Evolutionary conservation across 2,888 invertebrate genomes (phyloP).

Genomic region (Rhopalosiphum nymphaeae): DNA sequence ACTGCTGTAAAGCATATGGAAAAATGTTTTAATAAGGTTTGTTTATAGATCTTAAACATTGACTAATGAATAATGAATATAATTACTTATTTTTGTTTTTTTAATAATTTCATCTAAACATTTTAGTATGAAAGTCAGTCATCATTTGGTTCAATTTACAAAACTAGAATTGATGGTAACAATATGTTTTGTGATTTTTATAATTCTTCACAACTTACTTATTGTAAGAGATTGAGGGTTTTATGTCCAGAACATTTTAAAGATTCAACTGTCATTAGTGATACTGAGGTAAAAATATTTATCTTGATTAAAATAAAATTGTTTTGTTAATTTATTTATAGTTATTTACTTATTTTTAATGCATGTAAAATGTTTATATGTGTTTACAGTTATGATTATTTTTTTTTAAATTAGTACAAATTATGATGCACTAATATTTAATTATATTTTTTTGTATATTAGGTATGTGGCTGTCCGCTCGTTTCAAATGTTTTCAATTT

Average conservation of each 20-base stretch:
- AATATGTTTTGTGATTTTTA: constrained; percentile 98
- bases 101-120: constrained; percentile 44
- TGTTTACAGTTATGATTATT: not conserved
- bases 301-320: not conserved
- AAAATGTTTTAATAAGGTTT: constrained; percentile 92
- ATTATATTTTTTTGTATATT: constrained; percentile 23
- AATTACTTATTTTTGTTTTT: constrained; percentile 22
- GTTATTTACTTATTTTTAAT: not conserved
- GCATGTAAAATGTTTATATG: not conserved
- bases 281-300: constrained; percentile 74
- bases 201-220: constrained; percentile 88
- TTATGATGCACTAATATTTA: not conserved
- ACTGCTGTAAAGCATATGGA: constrained; percentile 97
- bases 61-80: not conserved
- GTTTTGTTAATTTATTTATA: not conserved
- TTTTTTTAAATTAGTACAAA: not conserved
- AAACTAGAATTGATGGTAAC: constrained; percentile 93
- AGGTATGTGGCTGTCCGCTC: constrained; percentile 93
- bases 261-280: constrained; percentile 85
- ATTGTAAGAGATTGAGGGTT: constrained; percentile 94
- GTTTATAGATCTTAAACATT: not conserved
- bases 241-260: constrained; percentile 98
- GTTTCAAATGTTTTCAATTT: constrained; percentile 79
- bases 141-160: constrained; percentile 94
- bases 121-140: constrained; percentile 92